Evolutionary conservation across 2,113 vertebrate species (phyloP), one percentile per base, ranked within the genome.

Genomic region (Corythaeola cristata): DNA sequence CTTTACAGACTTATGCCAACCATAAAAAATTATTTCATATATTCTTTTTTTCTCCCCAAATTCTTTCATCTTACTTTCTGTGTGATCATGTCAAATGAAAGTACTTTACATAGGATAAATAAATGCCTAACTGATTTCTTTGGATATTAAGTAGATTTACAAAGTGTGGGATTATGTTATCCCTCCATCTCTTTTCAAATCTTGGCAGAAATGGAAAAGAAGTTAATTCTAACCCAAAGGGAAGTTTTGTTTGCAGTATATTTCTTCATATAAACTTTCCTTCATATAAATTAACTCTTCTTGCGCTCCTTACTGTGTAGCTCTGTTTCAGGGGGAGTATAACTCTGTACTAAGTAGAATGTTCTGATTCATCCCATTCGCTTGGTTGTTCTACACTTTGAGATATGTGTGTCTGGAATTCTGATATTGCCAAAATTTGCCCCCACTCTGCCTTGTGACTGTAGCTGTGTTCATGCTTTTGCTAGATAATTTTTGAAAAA

Each of bases 331-430:
- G 22, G 10, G 8, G 28, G 4, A 80, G 16, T 47, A 52, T 60
- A 76, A 45, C 15, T 21, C 5, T 55, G 6, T 55, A 5, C n/a
- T 49, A 16, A 5, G 6, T 3, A 47, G 39, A 50, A 45, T 60
- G 19, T 52, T 5, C 21, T 90, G 7, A 35, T 90, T 64, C 49
- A 68, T 55, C 30, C 49, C 1, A 0, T 67, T 56, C 50, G 44
- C 1, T 0, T 2, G 2, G 74, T 53, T 1, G 4, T 52, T 89
- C 47, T 56, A 3, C 2, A 2, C 32, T 62, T 67, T 24, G 18
- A 47, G 35, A 12, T 1, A 5, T 2, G 12, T 18, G n/a, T 50
- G 11, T 56, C n/a, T 72, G 10, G 41, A 75, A 58, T 58, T 83
- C 27, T 64, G 27, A 10, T 33, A n/a, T 11, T 76, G 30, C 16